Percentiles rank a stretch among this genome's conserved stretches.
Evolutionary conservation across 2,113 vertebrate genomes (phyloP).

Genomic region (Scomber scombrus): DNA sequence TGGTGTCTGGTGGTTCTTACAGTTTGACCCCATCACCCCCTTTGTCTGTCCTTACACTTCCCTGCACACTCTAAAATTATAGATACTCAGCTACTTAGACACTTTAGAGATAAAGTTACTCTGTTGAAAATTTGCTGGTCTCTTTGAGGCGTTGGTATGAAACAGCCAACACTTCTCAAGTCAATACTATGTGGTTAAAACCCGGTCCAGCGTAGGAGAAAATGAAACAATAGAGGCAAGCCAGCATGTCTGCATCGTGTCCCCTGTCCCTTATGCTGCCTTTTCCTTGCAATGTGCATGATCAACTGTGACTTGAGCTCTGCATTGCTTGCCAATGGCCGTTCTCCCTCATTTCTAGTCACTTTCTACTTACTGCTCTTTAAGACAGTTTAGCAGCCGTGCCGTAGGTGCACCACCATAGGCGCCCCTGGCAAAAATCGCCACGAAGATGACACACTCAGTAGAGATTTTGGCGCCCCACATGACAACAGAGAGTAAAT

Average conservation of each 20-base stretch:
- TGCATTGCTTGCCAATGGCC: slow-evolving; percentile 28
- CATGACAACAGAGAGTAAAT: slow-evolving; percentile 40
- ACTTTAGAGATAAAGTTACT: neutral
- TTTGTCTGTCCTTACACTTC: slow-evolving; percentile 14
- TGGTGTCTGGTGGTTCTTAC: slow-evolving; percentile 8
- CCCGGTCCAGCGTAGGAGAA: slow-evolving; percentile 19
- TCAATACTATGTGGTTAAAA: slow-evolving; percentile 13
- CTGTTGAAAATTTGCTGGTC: neutral
- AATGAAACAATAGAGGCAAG: slow-evolving; percentile 42
- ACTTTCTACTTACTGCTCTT: slow-evolving; percentile 24
- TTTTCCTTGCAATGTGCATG: slow-evolving; percentile 57
- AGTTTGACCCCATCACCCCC: slow-evolving; percentile 14
- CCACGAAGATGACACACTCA: slow-evolving; percentile 44
- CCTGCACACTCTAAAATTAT: neutral
- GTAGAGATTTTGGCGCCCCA: slow-evolving; percentile 4
- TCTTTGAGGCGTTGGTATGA: slow-evolving; percentile 16
- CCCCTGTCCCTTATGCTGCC: slow-evolving; percentile 38
- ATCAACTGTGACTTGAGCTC: slow-evolving; percentile 55
- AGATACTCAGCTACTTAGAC: neutral
- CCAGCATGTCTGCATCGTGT: slow-evolving; percentile 44
- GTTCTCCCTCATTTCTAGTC: slow-evolving; percentile 19
- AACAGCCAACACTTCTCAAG: neutral
- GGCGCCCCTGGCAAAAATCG: slow-evolving; percentile 15
- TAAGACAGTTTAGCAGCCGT: slow-evolving; percentile 29
- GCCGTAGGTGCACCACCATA: slow-evolving; percentile 40